Base-by-base conservation (phyloP, 2,113 vertebrate genomes). In the Pelusios castaneus region DNA sequence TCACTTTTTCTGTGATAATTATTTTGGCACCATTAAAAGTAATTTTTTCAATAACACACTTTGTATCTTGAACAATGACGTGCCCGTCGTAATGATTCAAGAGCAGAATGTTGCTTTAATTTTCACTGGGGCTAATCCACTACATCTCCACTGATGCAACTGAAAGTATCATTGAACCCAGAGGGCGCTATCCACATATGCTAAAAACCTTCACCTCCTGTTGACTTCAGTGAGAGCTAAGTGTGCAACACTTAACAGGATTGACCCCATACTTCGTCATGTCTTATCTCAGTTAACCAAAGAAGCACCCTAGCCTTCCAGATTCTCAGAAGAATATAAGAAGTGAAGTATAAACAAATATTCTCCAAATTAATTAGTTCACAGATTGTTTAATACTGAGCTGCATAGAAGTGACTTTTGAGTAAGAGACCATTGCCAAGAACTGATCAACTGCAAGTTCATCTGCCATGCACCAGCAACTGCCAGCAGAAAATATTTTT, bases 31-130 rank as follows among this genome's bases (percentile, higher is more conserved):
- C 76, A 83, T 80, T 80, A 84, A 70, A 87, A 96, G 47, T n/a
- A 89, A 79, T 90, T 88, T 47, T n/a, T 93, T 41, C 38, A 73
- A n/a, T 94, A 16, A 3, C 43, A 82, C 83, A 91, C 76, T 93
- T 93, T 58, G 63, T 82, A 93, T 78, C 55, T 81, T 76, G 86
- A 67, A 87, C 27, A 88, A 60, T 43, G 92, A 86, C 55, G 38
- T 70, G 10, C 58, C 58, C 88, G 60, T 92, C 78, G 21, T 38
- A 89, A 5, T 87, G 84, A 93, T 88, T 91, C 51, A 79, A 29
- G 51, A 47, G 38, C n/a, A 95, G 47, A 22, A 52, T 83, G 93
- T 91, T 91, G 45, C n/a, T 91, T 92, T 95, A 2, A 78, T 92
- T 93, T 89, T 70, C 78, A 41, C 76, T 73, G 10, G 3, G 85